Base-by-base conservation (phyloP, 2,888 invertebrate genomes). In the Diadromus collaris region DNA sequence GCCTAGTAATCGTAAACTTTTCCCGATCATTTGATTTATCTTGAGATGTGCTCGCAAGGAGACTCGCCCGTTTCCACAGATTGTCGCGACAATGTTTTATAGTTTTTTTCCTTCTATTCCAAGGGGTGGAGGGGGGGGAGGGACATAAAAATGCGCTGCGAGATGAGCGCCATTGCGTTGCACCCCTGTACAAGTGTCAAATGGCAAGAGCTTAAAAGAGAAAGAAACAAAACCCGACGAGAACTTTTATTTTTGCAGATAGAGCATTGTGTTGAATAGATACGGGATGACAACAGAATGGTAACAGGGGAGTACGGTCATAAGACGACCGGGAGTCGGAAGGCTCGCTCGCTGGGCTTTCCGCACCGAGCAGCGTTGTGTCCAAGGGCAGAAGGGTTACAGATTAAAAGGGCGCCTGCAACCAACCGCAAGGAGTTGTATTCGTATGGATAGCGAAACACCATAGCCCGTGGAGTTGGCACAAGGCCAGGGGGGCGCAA, bases 341-440 rank as follows among this genome's bases (percentile, higher is more conserved):
- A 46, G 44, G 19, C 19, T 68, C 68, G 21, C 13, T 1, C 21
- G 38, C 21, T n/a, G 34, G 6, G 16, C 34, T 9, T 21, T 34
- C 51, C 21, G 51, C 19, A 32, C 34, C 24, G 34, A 38, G 21
- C 51, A 34, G 46, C 44, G 32, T 56, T 44, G 44, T 24, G 21
- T 54, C 51, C 44, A 34, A 54, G 65, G 64, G 51, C 51, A 65
- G 48, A 21, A 60, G 58, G 58, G 60, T 73, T 65, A 32, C 64
- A 69, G 73, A 78, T 78, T 74, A 78, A 69, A 74, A 69, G 73
- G 73, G 63, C 71, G 24, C 44, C 71, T 71, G 58, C 21, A 44
- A 77, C 65, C 51, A 58, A 74, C 58, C 78, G 60, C 64, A 70
- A 60, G 51, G 41, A 61, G 56, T 69, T 73, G 69, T 69, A 69